phyloP scores from a whole-genome alignment of 2,113 vertebrate genomes.

The Pteropus alecto region DNA sequence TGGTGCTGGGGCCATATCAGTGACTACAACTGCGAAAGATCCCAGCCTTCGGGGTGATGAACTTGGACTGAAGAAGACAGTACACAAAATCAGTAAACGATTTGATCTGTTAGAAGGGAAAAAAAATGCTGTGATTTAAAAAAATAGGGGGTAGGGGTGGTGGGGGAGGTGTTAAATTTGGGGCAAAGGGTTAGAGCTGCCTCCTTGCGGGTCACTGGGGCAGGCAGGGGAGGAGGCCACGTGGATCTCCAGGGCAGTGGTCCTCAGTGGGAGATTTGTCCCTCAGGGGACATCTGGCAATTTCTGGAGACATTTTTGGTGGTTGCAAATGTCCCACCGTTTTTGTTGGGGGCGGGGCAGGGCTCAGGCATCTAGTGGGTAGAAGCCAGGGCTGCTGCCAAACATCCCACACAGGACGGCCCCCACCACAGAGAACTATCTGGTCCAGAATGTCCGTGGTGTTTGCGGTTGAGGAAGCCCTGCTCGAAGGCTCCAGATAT shows the following conservation, averaged over 20 bases:
- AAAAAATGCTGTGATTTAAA: background rate
- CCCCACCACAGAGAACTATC: background rate
- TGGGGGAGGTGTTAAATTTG: background rate
- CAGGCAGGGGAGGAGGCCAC: accelerated
- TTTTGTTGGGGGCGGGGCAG: background rate
- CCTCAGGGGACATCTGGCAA: background rate
- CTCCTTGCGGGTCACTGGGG: accelerated
- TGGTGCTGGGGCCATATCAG: background rate
- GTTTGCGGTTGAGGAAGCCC: background rate
- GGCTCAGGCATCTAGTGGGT: background rate
- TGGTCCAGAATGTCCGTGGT: background rate
- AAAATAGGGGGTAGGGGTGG: too few relatives aligned
- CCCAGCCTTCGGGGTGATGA: background rate
- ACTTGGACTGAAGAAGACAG: background rate
- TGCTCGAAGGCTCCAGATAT: background rate
- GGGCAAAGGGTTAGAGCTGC: background rate
- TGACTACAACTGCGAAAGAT: background rate
- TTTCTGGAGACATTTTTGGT: background rate
- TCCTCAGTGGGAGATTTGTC: background rate
- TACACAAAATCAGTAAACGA: background rate
- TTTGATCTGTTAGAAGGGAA: background rate
- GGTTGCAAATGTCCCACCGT: background rate
- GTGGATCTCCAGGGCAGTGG: background rate
- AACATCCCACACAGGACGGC: background rate
- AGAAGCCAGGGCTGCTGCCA: background rate